phyloP scores from a whole-genome alignment of 2,888 invertebrate genomes.

The Apotomis betuletana region DNA sequence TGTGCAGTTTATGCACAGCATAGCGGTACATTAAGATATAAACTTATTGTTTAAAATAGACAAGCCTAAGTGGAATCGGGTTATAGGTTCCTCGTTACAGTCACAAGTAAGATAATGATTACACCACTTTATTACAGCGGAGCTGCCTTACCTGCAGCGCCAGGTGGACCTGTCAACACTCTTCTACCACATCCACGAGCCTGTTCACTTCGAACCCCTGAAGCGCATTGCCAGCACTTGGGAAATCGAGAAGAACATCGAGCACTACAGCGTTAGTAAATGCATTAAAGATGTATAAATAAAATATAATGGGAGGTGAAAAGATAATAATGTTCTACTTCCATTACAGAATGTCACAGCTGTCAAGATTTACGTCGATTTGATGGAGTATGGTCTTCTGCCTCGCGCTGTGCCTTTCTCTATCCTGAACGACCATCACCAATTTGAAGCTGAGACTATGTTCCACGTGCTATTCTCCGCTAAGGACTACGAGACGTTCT shows the following conservation, averaged over 20 bases:
- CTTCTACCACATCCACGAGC: slow-evolving; percentile 83
- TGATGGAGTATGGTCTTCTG: slow-evolving; percentile 79
- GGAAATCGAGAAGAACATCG: slow-evolving; percentile 77
- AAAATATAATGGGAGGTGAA: no score
- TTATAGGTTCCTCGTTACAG: no score
- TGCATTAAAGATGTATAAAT: no score
- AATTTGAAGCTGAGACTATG: slow-evolving; percentile 85
- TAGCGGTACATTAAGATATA: no score
- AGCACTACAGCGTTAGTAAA: slow-evolving; percentile 72
- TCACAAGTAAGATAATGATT: not conserved
- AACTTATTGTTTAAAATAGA: no score
- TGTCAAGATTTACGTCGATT: slow-evolving; percentile 81
- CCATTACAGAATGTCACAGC: slow-evolving; percentile 76
- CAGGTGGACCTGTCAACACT: slow-evolving; percentile 75
- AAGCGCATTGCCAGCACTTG: slow-evolving; percentile 77
- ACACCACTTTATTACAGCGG: slow-evolving; percentile 67
- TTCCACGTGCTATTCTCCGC: slow-evolving; percentile 87
- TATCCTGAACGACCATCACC: slow-evolving; percentile 79
- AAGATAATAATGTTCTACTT: not conserved
- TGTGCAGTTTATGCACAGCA: no score
- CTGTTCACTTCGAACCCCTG: slow-evolving; percentile 79
- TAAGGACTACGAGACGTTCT: slow-evolving; percentile 88
- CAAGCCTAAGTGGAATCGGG: no score
- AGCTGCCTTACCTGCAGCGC: slow-evolving; percentile 70
- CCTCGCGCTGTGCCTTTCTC: slow-evolving; percentile 85